Conservation (phyloP, 2,113 vertebrate species). For the Pontoporia blainvillei region DNA sequence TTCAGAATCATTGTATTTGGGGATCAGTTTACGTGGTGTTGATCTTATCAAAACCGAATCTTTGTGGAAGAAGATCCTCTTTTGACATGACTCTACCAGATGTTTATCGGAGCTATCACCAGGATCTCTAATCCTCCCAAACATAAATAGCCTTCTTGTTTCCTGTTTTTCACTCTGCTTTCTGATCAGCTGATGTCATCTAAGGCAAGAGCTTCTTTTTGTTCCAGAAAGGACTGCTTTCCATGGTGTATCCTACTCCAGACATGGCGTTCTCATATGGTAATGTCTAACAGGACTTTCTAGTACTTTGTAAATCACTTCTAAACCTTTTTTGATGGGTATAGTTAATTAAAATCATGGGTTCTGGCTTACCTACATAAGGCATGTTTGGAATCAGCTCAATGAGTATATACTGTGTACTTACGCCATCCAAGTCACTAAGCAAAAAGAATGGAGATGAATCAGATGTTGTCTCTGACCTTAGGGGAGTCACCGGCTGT, state of each 20-base stretch:
- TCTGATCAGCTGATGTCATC: not conserved
- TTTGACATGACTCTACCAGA: slow-evolving; percentile 24
- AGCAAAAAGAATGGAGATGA: not conserved
- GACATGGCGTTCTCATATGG: not conserved
- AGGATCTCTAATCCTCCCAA: slow-evolving; percentile 11
- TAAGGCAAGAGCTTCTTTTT: not conserved
- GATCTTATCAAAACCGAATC: slow-evolving; percentile 56
- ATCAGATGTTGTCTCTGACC: not conserved
- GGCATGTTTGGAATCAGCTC: not conserved
- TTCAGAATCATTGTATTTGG: slow-evolving; percentile 56
- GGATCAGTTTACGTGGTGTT: slow-evolving; percentile 62
- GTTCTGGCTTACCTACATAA: not conserved
- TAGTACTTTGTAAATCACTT: not conserved
- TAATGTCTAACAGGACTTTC: not conserved
- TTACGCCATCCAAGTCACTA: not conserved
- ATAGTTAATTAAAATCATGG: not conserved
- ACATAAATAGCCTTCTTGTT: not conserved
- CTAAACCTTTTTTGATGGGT: not conserved
- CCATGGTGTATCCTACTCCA: not conserved
- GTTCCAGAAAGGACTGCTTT: not conserved
- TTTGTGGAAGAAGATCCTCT: not conserved
- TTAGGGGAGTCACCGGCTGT: not conserved
- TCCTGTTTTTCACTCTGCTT: slow-evolving; percentile 21
- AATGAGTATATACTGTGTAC: not conserved
- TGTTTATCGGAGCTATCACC: not conserved